Percentiles rank a stretch among this genome's conserved stretches.
These are phyloP conservation scores for Poeciliopsis gracilis DNA, from an alignment of 2,797 vertebrate genomes.

Conservation along the genomic window DNA sequence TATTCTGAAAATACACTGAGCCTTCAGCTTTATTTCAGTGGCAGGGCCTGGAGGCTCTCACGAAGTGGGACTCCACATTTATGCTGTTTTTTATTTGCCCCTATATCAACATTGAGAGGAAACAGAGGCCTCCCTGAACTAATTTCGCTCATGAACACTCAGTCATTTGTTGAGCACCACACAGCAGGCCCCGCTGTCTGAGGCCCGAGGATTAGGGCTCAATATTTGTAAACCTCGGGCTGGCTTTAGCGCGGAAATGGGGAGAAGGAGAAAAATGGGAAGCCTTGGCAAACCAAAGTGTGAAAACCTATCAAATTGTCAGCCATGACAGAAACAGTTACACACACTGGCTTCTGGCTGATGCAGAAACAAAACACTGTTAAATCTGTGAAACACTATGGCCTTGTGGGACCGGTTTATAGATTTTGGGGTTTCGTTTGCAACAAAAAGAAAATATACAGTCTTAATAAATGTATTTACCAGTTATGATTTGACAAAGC, in stretches of 20 bases:
- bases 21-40: constrained; percentile 32
- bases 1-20: constrained; percentile 25
- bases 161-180: constrained; percentile 73
- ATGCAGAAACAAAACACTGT: constrained; percentile 77
- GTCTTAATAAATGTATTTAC: constrained; percentile 39
- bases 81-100: constrained; percentile 65
- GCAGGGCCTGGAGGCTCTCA: constrained; percentile 40
- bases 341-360: constrained; percentile 76
- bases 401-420: constrained; percentile 60
- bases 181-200: constrained; percentile 67
- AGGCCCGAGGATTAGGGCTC: constrained; percentile 73
- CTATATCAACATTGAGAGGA: constrained; percentile 70
- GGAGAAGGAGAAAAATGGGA: constrained; percentile 72
- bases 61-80: constrained; percentile 51
- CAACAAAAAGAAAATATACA: constrained; percentile 39
- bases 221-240: constrained; percentile 78
- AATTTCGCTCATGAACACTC: constrained; percentile 75
- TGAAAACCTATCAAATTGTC: constrained; percentile 84
- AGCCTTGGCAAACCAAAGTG: constrained; percentile 79
- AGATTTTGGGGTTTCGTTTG: constrained; percentile 24
- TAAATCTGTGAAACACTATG: constrained; percentile 73
- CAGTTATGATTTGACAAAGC: constrained; percentile 38
- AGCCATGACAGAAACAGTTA: constrained; percentile 81
- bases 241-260: constrained; percentile 74
- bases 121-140: constrained; percentile 74